Conservation (phyloP, 2,888 invertebrate species). For the Boloria selene region DNA sequence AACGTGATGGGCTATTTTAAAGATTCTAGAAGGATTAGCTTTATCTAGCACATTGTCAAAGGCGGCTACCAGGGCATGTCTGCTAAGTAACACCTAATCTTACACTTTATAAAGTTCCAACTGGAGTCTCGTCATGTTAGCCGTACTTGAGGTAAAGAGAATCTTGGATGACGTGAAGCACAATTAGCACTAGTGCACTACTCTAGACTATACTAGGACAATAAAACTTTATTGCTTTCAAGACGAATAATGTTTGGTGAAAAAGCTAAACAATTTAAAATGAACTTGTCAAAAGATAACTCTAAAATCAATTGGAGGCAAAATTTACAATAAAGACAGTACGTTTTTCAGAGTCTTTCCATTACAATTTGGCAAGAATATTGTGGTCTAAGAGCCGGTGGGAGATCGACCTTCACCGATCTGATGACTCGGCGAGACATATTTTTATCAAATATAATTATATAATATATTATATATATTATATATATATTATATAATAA, state of each 20-base stretch:
- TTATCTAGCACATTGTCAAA: constrained; percentile 1
- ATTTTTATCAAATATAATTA: too few species aligned
- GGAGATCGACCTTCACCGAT: too few species aligned
- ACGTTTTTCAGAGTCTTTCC: constrained; percentile 66
- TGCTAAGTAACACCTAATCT: background rate
- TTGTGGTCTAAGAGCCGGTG: too few species aligned
- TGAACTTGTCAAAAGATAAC: background rate
- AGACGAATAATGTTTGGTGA: constrained; percentile 44
- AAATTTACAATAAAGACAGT: background rate
- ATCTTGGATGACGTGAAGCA: constrained; percentile 46
- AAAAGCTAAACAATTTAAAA: constrained; percentile 10
- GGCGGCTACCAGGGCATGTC: constrained; percentile 1
- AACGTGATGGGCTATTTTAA: constrained; percentile 25
- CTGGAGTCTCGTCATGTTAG: background rate
- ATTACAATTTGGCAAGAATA: constrained; percentile 33
- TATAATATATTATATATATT: too few species aligned
- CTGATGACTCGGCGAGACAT: too few species aligned
- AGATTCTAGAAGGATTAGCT: constrained; percentile 24
- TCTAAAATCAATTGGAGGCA: too few species aligned
- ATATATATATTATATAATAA: too few species aligned
- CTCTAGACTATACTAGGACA: constrained; percentile 80
- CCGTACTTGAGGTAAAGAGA: constrained; percentile 18
- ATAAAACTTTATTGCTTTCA: constrained; percentile 69
- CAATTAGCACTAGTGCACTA: constrained; percentile 64
- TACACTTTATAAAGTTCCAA: too few species aligned